Conservation (phyloP, 2,888 invertebrate genomes). For the Pherbina coryleti region DNA sequence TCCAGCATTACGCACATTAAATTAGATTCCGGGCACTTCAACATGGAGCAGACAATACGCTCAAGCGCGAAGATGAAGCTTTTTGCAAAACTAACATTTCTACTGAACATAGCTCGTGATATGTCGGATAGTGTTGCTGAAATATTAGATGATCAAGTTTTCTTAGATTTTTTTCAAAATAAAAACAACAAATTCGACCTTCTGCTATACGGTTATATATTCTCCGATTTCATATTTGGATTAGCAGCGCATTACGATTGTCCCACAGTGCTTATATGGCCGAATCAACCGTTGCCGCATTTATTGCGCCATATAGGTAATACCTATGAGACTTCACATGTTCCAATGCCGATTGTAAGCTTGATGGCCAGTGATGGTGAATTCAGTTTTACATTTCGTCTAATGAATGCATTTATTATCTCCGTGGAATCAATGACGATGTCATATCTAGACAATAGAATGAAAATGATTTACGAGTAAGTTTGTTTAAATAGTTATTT, state of each 20-base stretch:
- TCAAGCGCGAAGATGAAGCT: not conserved
- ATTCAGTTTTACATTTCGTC: conserved; percentile 48
- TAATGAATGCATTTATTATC: conserved; percentile 42
- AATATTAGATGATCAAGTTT: conserved; percentile 45
- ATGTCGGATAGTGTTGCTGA: conserved; percentile 22
- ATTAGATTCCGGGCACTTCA: conserved; percentile 30
- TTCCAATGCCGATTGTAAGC: conserved; percentile 36
- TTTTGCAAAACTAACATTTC: not conserved
- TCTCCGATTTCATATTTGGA: conserved; percentile 53
- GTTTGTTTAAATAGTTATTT: too few species aligned
- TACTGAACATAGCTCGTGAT: not conserved
- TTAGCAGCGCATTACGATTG: conserved; percentile 57
- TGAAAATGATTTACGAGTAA: conserved; percentile 39
- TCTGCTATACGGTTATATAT: conserved; percentile 52
- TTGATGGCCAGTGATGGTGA: not conserved
- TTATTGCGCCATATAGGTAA: conserved; percentile 50
- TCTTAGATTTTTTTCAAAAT: conserved; percentile 47
- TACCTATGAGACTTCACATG: conserved; percentile 47
- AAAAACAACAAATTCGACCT: conserved; percentile 54
- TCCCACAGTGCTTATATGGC: conserved; percentile 52
- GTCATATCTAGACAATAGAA: not conserved
- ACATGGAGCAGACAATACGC: conserved; percentile 26
- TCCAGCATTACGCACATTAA: conserved; percentile 40
- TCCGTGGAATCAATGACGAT: not conserved
- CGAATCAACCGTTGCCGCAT: conserved; percentile 42